These are phyloP conservation scores for Paracanthobrama guichenoti DNA, from an alignment of 2,113 vertebrate species.

Conservation along the genomic window DNA sequence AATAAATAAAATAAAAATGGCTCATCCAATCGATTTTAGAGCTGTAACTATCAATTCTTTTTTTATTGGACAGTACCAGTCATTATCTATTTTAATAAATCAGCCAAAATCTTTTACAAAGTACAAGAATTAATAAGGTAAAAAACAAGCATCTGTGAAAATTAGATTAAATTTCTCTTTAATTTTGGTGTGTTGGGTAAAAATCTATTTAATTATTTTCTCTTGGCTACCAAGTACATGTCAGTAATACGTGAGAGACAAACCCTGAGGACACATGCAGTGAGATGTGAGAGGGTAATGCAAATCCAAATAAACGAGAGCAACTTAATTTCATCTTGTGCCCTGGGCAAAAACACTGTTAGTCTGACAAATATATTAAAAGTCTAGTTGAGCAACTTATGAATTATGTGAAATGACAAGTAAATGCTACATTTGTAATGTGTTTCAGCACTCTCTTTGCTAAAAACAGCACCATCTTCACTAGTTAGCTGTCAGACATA, in stretches of 20 bases:
- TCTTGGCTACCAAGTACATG: slow-evolving; percentile 55
- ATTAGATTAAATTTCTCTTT: background rate
- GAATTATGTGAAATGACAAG: background rate
- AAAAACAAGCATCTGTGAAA: background rate
- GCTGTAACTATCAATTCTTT: background rate
- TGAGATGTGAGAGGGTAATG: slow-evolving; percentile 50
- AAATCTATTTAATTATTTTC: slow-evolving; percentile 62
- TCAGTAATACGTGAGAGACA: slow-evolving; percentile 42
- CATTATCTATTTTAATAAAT: background rate
- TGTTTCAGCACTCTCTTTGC: background rate
- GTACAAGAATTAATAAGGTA: background rate
- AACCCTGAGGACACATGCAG: slow-evolving; percentile 44
- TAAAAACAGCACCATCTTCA: background rate
- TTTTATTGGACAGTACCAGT: background rate
- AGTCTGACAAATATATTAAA: slow-evolving; percentile 23
- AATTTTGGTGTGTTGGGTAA: slow-evolving; percentile 41
- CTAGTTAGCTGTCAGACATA: background rate
- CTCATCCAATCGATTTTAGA: background rate
- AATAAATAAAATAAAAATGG: background rate
- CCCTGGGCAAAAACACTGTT: slow-evolving; percentile 44
- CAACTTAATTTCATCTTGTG: slow-evolving; percentile 41
- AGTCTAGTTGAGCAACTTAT: background rate
- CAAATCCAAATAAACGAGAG: slow-evolving; percentile 45
- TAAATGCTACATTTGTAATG: background rate
- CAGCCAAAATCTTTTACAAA: background rate